phyloP scores from a whole-genome alignment of 2,797 vertebrate genomes.

The Protosalanx chinensis region DNA sequence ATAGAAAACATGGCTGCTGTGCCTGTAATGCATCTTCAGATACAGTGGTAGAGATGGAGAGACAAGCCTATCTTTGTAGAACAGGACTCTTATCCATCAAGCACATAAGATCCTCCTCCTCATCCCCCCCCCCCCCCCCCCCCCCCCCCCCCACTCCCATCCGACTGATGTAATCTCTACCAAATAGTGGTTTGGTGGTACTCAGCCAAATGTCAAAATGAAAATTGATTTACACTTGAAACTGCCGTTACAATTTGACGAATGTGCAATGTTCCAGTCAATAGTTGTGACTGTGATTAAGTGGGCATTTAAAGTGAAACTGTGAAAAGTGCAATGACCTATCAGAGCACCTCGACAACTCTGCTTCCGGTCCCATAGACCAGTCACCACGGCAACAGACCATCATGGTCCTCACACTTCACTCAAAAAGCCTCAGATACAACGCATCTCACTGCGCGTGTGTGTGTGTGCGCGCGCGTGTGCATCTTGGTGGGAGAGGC shows the following conservation, averaged over 20 bases:
- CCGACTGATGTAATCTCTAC: neutral
- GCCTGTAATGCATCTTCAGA: neutral
- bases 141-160: no score
- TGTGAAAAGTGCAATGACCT: neutral
- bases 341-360: neutral
- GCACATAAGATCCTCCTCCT: neutral
- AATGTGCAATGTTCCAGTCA: no score
- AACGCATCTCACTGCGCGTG: neutral
- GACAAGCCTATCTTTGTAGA: neutral
- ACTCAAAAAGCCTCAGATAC: neutral
- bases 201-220: no score
- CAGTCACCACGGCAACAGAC: neutral
- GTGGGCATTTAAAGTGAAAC: neutral
- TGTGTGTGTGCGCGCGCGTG: neutral
- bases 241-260: no score
- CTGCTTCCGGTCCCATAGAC: neutral
- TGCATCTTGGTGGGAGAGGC: neutral
- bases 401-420: neutral
- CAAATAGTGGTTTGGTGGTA: neutral
- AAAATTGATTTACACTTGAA: no score
- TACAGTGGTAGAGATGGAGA: neutral
- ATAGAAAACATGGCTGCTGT: neutral
- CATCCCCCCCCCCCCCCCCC: no score
- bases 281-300: conserved; percentile 1
- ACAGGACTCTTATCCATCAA: neutral